Conservation (phyloP, 2,113 vertebrate species). For the Martes martes region DNA sequence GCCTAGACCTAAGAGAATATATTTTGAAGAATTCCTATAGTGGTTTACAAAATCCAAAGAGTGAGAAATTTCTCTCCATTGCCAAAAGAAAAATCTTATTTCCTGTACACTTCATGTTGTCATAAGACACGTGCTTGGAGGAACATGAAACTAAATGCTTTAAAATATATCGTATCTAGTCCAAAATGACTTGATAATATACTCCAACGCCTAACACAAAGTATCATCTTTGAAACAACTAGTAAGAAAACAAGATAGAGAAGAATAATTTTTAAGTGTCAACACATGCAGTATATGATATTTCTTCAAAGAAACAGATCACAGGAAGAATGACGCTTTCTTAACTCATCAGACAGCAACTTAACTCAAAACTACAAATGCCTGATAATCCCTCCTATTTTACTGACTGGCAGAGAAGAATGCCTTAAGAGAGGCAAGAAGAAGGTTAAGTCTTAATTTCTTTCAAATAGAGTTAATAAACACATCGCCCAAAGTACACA, state of each 20-base stretch:
- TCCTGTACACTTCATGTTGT: neutral
- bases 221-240: slow-evolving; percentile 23
- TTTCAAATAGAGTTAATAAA: slow-evolving; percentile 36
- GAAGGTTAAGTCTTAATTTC: slow-evolving; percentile 33
- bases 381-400: neutral
- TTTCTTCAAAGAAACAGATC: neutral
- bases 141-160: slow-evolving; percentile 12
- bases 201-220: slow-evolving; percentile 11
- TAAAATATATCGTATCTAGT: neutral
- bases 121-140: neutral
- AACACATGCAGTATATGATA: neutral
- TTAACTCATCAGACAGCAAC: neutral
- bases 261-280: neutral
- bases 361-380: neutral
- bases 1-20: neutral
- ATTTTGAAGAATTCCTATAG: slow-evolving; percentile 16
- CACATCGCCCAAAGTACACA: neutral
- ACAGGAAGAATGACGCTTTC: neutral
- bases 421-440: slow-evolving; percentile 38
- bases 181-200: neutral
- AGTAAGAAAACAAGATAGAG: neutral
- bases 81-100: neutral
- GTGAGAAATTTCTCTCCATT: neutral
- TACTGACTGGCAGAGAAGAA: neutral
- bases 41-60: neutral